Base-by-base conservation (phyloP, 2,113 vertebrate species). In the Xenus cinereus region DNA sequence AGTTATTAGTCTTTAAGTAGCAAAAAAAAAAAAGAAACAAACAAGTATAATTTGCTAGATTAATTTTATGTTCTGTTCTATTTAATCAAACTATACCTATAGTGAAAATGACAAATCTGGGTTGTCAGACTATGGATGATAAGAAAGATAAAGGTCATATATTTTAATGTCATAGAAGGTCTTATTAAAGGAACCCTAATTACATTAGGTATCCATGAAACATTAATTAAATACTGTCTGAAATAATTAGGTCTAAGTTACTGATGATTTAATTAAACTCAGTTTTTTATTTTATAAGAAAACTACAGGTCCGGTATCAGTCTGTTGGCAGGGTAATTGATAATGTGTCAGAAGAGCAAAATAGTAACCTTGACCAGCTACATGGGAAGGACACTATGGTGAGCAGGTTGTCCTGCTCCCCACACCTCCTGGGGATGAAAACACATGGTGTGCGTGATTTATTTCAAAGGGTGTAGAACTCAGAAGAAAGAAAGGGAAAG, bases 171-270 rank as follows among this genome's bases (percentile, higher is more conserved):
- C 98, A 98, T 96, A 97, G 98, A 99, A 99, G 98, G 99, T 99
- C 98, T 99, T 98, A 99, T 99, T 99, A 99, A 99, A 99, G 97
- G 97, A 98, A 98, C 97, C 98, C 98, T 99, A 99, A 99, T 99
- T 99, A 99, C 98, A 99, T 99, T 98, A 99, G 98, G 99, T 99
- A 98, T 97, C 98, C 98, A 98, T 98, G 98, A 99, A 99, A 98
- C 99, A 99, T 99, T 99, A 99, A 99, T 99, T 99, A 99, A 99
- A 98, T 99, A 99, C 98, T 98, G 98, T 98, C 98, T 98, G 98
- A 99, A 98, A 99, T 99, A 99, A 99, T 99, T 99, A 99, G 98
- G 97, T 98, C 85, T 96, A 97, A 98, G 99, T 99, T 99, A 99
- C 98, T 98, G 98, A 98, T 98, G 98, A 98, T 99, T 99, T 99